Evolutionary conservation across 2,113 vertebrate genomes (phyloP).

Genomic region (Bos indicus): DNA sequence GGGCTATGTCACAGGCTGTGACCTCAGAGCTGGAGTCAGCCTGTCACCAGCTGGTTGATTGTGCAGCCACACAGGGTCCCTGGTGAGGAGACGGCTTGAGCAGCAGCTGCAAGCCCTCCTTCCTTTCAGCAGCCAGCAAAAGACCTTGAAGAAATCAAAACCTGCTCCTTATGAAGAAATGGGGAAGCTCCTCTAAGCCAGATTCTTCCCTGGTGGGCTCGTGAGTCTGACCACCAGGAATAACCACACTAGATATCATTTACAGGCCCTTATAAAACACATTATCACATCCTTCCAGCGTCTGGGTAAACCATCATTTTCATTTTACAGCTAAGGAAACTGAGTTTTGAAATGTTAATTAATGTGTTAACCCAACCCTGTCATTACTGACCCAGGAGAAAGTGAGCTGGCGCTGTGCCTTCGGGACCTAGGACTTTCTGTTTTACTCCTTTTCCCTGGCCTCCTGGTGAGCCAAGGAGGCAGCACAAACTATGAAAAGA

Average conservation of each 20-base stretch:
- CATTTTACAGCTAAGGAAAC: not conserved
- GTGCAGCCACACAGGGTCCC: not conserved
- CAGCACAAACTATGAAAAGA: not conserved
- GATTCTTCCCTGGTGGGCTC: not conserved
- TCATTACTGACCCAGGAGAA: not conserved
- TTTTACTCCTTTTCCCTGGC: not conserved
- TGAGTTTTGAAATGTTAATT: not conserved
- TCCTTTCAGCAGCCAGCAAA: not conserved
- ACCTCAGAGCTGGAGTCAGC: not conserved
- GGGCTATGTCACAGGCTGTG: not conserved
- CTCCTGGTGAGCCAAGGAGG: not conserved
- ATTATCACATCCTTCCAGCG: not conserved
- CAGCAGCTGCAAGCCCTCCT: not conserved
- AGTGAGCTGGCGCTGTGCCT: no score
- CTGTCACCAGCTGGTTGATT: not conserved
- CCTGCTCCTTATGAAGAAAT: not conserved
- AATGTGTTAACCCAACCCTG: not conserved
- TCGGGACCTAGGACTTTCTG: not conserved
- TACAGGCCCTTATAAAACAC: not conserved
- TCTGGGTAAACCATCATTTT: not conserved
- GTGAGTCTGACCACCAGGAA: not conserved
- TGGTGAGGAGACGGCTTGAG: not conserved
- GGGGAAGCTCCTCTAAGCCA: not conserved
- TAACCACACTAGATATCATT: not conserved
- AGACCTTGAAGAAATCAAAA: conserved; percentile 14